Evolutionary conservation across 2,888 invertebrate genomes (phyloP), one percentile per base, ranked within the genome.

Genomic region (Papilio demoleus): DNA sequence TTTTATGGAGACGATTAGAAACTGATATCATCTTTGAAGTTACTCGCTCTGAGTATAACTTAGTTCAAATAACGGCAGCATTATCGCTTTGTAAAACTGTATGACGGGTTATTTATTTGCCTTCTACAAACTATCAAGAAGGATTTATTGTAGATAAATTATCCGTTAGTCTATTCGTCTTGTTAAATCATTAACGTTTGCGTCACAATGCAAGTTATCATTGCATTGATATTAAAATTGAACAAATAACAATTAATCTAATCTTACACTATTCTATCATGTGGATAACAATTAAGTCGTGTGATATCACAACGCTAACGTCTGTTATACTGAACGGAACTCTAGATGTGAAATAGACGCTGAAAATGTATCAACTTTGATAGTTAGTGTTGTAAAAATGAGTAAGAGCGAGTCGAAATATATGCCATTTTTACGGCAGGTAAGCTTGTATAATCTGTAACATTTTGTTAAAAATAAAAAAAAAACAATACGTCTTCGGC

Each of bases 241-340:
- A 69, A 71, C 73, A 72, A 71, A 71, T 70, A 70, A 61, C 67
- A 67, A 67, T 70, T 71, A 74, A 74, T 74, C 74, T 74, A 73
- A 74, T 74, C 74, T 65, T 19, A 11, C 17, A 31, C 19, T 31
- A 27, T 40, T 69, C 31, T 71, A 72, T 72, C 74, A 65, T 70
- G 40, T 47, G 70, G 69, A 72, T 71, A 73, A 65, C 69, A 67
- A 66, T 17, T n/a, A 59, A 47, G 63, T 40, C 31, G 4, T 31
- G 36, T 45, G 64, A 68, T 68, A 68, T n/a, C 27, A 17, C 62
- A 58, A 60, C 31, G 40, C 31, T n/a, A 17, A 27, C n/a, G 31
- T 17, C 9, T 11, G 31, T 31, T 9, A 56, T 9, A 31, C 53
- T 1, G 53, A 11, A 4, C 53, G 53, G 53, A 31, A 31, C 31